Base-by-base conservation (phyloP, 2,888 invertebrate genomes). In the Dioctria rufipes region DNA sequence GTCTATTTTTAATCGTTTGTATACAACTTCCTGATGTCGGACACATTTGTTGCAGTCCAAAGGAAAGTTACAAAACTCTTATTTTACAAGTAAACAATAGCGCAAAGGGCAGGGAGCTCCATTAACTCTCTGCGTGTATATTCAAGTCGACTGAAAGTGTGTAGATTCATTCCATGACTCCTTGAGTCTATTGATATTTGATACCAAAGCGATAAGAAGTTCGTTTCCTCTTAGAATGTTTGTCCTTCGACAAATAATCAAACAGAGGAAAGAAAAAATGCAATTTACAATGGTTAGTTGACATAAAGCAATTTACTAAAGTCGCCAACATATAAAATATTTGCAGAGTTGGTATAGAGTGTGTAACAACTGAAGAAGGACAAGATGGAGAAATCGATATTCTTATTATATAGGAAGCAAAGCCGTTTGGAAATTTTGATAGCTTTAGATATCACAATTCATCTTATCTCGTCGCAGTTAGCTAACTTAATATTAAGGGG, bases 111-210 rank as follows among this genome's bases (percentile, higher is more conserved):
- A 43, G 46, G 49, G 0, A 11, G 43, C 25, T 46, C 67, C 42
- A 67, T 67, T 67, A 67, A 46, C 67, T 58, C 58, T 6, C 67
- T 25, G 67, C 25, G 42, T 25, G 25, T 25, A 25, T 25, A 25
- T 25, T 25, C 25, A 25, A 25, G 25, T 25, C 25, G 25, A 25
- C 25, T 25, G 25, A 25, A 25, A 25, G 25, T 25, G 25, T 25
- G 25, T 25, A 25, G 25, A 25, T 1, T 25, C 25, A 25, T 25
- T 25, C 25, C 25, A 25, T 25, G 42, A 42, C 43, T 67, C 46
- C 67, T 67, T 8, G 67, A 46, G 6, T 46, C 43, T 67, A 67
- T 67, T 67, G 46, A 67, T 67, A 49, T 46, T 67, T 67, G 67
- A 67, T 67, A 67, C 46, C 25, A 13, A 6, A 8, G 46, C 43